These are phyloP conservation scores for Arremon aurantiirostris DNA, from an alignment of 2,797 vertebrate genomes.

Conservation along the genomic window DNA sequence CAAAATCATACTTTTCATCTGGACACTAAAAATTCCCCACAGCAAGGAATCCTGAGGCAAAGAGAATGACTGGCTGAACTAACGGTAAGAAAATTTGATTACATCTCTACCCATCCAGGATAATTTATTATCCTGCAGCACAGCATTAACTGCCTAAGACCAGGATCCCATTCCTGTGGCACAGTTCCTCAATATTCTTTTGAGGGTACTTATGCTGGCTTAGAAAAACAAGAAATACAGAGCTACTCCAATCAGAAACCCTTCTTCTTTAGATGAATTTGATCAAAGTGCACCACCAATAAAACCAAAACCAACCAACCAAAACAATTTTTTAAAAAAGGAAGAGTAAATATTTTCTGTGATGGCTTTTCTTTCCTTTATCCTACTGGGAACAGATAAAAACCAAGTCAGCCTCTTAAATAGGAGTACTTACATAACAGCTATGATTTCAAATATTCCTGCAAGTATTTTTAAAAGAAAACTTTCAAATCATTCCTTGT, in stretches of 20 bases:
- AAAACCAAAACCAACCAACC: neutral
- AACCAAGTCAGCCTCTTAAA: neutral
- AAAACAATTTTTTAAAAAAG: neutral
- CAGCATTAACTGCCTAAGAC: neutral
- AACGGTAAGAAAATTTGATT: slow-evolving; percentile 7
- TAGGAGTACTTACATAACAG: slow-evolving; percentile 2
- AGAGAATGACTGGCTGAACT: neutral
- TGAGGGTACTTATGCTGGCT: neutral
- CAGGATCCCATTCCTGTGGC: neutral
- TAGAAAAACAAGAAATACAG: neutral
- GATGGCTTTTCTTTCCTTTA: neutral
- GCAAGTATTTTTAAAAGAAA: slow-evolving; percentile 18
- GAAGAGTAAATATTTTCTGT: neutral
- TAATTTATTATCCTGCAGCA: neutral
- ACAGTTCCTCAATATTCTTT: neutral
- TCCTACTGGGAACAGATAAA: neutral
- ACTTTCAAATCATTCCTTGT: neutral
- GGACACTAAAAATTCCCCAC: slow-evolving; percentile 25
- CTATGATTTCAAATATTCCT: neutral
- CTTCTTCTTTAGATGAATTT: neutral
- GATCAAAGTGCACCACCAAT: neutral
- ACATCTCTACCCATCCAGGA: neutral
- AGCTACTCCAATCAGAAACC: neutral
- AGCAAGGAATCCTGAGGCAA: slow-evolving; percentile 33
- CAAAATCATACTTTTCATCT: slow-evolving; percentile 38